Conservation (phyloP, 2,113 vertebrate species). For the Astur gentilis region DNA sequence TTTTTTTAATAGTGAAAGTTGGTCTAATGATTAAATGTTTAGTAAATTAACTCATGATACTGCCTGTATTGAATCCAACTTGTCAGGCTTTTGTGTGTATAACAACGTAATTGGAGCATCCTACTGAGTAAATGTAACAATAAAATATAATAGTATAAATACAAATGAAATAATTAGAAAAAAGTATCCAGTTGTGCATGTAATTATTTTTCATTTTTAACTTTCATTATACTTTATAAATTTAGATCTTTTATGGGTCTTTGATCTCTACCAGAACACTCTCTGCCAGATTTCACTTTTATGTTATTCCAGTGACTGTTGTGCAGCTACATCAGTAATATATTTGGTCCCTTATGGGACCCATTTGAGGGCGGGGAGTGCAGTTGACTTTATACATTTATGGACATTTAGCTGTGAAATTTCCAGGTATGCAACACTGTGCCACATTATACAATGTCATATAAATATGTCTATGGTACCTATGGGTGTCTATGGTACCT, state of each 20-base stretch:
- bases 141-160: neutral
- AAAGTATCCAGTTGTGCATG: neutral
- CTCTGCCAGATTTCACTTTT: neutral
- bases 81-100: neutral
- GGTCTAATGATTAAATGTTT: neutral
- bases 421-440: neutral
- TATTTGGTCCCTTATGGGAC: neutral
- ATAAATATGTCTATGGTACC: neutral
- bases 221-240: neutral
- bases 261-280: neutral
- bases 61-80: neutral
- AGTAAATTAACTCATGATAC: neutral
- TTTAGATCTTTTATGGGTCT: neutral
- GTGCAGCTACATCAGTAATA: neutral
- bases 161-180: neutral
- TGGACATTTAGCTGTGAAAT: neutral
- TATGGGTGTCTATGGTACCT: neutral
- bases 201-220: neutral
- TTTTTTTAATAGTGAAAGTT: neutral
- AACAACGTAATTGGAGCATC: neutral
- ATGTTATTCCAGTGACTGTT: neutral
- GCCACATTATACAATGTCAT: neutral
- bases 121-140: neutral
- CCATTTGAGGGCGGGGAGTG: neutral
- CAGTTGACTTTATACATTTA: neutral